Evolutionary conservation across 1,140 invertebrate species (phyloP).

Genomic region (Brachionus manjavacas): DNA sequence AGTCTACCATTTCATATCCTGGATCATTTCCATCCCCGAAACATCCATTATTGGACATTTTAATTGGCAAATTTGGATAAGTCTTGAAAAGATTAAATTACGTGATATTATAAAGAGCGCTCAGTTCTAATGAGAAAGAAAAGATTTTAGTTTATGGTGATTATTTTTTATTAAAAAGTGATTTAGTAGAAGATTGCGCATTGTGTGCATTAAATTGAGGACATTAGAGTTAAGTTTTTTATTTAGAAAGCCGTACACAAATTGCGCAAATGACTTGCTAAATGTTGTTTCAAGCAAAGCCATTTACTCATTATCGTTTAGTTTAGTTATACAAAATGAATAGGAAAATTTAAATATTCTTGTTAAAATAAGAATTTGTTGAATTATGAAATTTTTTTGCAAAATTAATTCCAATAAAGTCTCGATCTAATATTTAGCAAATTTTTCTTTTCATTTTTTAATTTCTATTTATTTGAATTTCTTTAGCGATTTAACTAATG

Average conservation of each 20-base stretch:
- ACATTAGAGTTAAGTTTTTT: neutral
- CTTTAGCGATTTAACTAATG: neutral
- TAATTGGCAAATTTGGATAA: neutral
- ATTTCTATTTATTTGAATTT: neutral
- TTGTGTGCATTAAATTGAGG: neutral
- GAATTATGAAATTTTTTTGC: neutral
- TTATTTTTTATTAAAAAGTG: neutral
- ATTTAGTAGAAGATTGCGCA: neutral
- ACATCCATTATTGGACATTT: conserved; percentile 35
- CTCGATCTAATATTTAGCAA: neutral
- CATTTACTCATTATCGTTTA: neutral
- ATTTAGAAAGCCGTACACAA: neutral
- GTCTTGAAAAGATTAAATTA: neutral
- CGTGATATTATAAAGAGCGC: neutral
- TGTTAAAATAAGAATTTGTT: neutral
- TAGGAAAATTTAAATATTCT: neutral
- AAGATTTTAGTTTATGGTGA: neutral
- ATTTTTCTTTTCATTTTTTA: neutral
- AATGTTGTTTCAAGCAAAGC: neutral
- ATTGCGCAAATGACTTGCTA: neutral
- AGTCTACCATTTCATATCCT: neutral
- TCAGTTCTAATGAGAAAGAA: neutral
- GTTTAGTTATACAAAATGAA: neutral
- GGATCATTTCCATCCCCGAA: conserved; percentile 6
- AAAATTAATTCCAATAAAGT: neutral